Evolutionary conservation across 1,140 invertebrate genomes (phyloP), one percentile per base, ranked within the genome.

Genomic region (Palaemon carinicauda): DNA sequence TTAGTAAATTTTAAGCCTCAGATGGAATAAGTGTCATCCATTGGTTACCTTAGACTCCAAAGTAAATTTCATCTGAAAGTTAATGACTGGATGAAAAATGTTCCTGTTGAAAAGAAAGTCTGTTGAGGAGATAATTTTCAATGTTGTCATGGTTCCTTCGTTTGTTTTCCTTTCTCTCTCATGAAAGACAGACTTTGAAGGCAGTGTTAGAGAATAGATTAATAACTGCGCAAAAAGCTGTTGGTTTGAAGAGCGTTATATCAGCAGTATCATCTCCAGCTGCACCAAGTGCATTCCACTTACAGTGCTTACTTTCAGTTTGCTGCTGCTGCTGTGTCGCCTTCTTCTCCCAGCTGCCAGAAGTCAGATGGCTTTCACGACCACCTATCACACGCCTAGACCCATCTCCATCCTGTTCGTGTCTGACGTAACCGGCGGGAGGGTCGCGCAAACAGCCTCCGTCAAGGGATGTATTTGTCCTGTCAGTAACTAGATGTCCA

Each of bases 381-480:
- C 53, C 78, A 31, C 78, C 78, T 15, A 80, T 29, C 27, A 80
- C 78, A 54, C 78, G 78, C 78, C 78, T 60, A 29, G 78, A 80
- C 53, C 78, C 78, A 31, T 80, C 78, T 52, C 78, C 78, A 80
- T 80, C 78, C n/a, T 60, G 54, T 27, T 51, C 78, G 54, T 60
- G 54, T n/a, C 78, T 80, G 78, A 80, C 51, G 78, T 80, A 80
- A 27, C 78, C 78, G 54, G 78, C 78, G 17, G 65, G 65, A 69
- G 7, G 27, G 53, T 80, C 78, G 27, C 56, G 24, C 78, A 29
- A 60, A 33, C 52, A 54, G 33, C 78, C 53, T 80, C 78, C 29
- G 78, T 80, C 78, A 54, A 60, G 24, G 31, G 78, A 56, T 19
- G 54, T 60, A 31, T 19, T n/a, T 31, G 78, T 80, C 27, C 31